These are phyloP conservation scores for Atopsyche davidsoni DNA, from an alignment of 1,140 invertebrate species.

Conservation along the genomic window DNA sequence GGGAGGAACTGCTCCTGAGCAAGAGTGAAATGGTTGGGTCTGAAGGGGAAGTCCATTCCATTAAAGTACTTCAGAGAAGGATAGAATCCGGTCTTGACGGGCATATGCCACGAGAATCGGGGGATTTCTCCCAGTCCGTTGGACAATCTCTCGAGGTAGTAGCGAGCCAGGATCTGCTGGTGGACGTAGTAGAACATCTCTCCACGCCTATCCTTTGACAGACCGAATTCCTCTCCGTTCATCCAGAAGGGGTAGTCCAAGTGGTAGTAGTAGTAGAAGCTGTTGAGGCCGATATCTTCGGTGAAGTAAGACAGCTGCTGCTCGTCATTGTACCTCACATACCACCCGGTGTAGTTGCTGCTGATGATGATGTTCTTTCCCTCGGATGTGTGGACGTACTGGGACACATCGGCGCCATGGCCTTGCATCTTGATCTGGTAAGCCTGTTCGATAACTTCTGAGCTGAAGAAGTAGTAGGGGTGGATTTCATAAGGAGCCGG, in stretches of 20 bases:
- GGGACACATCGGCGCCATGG: constrained; percentile 38
- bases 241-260: constrained; percentile 59
- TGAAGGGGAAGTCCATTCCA: constrained; percentile 57
- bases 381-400: constrained; percentile 40
- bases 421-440: constrained; percentile 51
- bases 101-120: constrained; percentile 48
- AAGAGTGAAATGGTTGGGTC: constrained; percentile 45
- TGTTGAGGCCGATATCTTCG: constrained; percentile 65
- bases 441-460: constrained; percentile 53
- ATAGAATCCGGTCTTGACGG: constrained; percentile 57
- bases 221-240: constrained; percentile 42
- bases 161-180: constrained; percentile 58
- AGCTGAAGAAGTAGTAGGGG: constrained; percentile 58
- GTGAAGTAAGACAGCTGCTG: constrained; percentile 64
- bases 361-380: constrained; percentile 44
- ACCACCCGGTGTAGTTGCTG: constrained; percentile 52
- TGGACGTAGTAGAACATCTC: constrained; percentile 57
- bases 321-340: constrained; percentile 42
- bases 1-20: constrained; percentile 34
- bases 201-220: constrained; percentile 52
- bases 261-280: constrained; percentile 61
- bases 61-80: constrained; percentile 59
- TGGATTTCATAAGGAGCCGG: constrained; percentile 64
- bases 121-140: constrained; percentile 56
- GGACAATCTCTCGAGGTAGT: constrained; percentile 62